These are phyloP conservation scores for Leucoraja erinaceus DNA, from an alignment of 2,113 vertebrate species.

Conservation along the genomic window DNA sequence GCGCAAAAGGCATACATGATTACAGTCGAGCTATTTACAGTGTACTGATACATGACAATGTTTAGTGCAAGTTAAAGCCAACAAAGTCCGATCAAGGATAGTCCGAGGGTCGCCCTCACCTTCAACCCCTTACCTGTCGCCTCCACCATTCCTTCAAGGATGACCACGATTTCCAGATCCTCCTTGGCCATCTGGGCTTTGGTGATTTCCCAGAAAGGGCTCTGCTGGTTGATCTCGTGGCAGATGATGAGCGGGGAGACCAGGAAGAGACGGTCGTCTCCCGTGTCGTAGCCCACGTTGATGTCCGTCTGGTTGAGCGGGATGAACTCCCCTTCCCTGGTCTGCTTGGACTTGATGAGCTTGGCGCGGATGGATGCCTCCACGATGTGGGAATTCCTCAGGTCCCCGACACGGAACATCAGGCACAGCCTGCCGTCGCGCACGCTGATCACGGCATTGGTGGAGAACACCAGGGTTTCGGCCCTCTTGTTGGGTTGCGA, in stretches of 20 bases:
- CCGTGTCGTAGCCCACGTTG: conserved; percentile 94
- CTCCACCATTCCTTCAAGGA: conserved; percentile 98
- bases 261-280: conserved; percentile 92
- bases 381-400: conserved; percentile 97
- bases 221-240: conserved; percentile 94
- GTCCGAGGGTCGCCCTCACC: no score
- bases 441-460: conserved; percentile 91
- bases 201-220: conserved; percentile 97
- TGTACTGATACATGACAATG: no score
- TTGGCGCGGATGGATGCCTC: conserved; percentile 97
- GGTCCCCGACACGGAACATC: conserved; percentile 96
- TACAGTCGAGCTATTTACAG: no score
- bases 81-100: no score
- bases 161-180: conserved; percentile 94
- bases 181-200: conserved; percentile 83
- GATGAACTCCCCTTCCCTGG: conserved; percentile 98
- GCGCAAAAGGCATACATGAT: no score
- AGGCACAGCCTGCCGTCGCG: conserved; percentile 90
- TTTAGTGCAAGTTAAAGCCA: no score
- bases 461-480: conserved; percentile 96
- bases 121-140: conserved; percentile 79
- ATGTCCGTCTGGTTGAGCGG: conserved; percentile 97
- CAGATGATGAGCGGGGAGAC: conserved; percentile 98
- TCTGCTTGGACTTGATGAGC: conserved; percentile 97
- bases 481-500: conserved; percentile 98